Evolutionary conservation across 2,888 invertebrate genomes (phyloP), one percentile per base, ranked within the genome.

Genomic region (Volucella zonaria): DNA sequence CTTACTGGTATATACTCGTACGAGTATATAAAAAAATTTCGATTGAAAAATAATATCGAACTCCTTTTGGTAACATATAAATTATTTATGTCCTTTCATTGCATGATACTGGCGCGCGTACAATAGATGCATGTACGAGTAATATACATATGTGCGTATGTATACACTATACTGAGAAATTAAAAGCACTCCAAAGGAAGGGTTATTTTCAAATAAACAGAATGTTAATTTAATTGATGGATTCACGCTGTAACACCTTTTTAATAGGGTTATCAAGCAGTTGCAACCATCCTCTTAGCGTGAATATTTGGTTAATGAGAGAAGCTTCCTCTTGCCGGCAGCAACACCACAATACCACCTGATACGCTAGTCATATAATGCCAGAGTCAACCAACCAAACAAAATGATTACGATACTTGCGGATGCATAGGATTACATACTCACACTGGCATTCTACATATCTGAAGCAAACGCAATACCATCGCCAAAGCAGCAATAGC

Each of bases 171-270:
- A 51, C 15, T 67, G 61, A n/a, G 51, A 51, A 18, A 47, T 40
- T 14, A 38, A 47, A 76, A 52, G 18, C n/a, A n/a, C 8, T 47
- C 12, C 12, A 68, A 38, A 40, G 42, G 38, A 56, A 11, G 56
- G 43, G 51, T 14, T 49, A 68, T 23, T 38, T 38, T 49, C 12
- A 40, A 66, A 81, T 64, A 76, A 76, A 85, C 73, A 73, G 81
- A 86, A 83, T 87, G 87, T 87, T 88, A 87, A 87, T 87, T 87
- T 88, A 88, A 88, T 88, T 88, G 88, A 87, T 87, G 88, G 86
- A 87, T 87, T 88, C 86, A 88, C 87, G 88, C 82, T 87, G 86
- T 87, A 88, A 88, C 88, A 86, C 88, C 88, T 88, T 88, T 88
- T 88, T 87, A 87, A 88, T 88, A 86, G 88, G 88, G 88, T 87